Base-by-base conservation (phyloP, 2,888 invertebrate genomes). In the Callyntrura guangdongensis region DNA sequence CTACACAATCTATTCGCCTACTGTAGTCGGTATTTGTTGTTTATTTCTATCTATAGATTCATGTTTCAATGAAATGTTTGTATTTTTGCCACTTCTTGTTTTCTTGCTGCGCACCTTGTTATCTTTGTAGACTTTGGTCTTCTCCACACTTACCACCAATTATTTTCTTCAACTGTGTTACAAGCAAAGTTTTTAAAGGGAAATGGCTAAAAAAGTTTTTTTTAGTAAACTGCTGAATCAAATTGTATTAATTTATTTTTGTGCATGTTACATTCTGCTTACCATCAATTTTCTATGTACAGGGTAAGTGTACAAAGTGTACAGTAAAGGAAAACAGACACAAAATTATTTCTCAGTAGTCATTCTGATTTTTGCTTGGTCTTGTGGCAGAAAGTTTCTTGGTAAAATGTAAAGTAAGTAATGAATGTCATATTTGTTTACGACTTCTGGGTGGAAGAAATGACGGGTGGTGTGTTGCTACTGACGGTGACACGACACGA, bases 371-470 rank as follows among this genome's bases (percentile, higher is more conserved):
- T 77, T 74, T 88, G 49, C 82, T 61, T 61, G 86, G 86, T 90
- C 82, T 36, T 90, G 82, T 12, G 79, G 69, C 56, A 81, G 17
- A 11, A 36, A 61, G 36, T 59, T 86, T 86, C 77, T 69, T 59
- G 74, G 89, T 83, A 83, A 83, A 74, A 69, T 79, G 72, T 47
- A 47, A 45, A 53, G 81, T 79, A 82, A 83, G 81, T 79, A 82
- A 83, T 90, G 90, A 90, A 82, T 86, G 83, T 86, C 90, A 86
- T 83, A 90, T 82, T 90, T 90, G 86, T 90, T 90, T 90, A 86
- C 86, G 72, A 83, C 74, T 86, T 72, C 49, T 27, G 67, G 77
- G 86, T 86, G 83, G 90, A 86, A 74, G 82, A 53, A 82, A 36
- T 86, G 86, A 89, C 85, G 89, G 77, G 89, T 89, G 86, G 86